phyloP scores from a whole-genome alignment of 30 jellyfish, hydroid and myxozoan species.

The Euphysa ruthae region DNA sequence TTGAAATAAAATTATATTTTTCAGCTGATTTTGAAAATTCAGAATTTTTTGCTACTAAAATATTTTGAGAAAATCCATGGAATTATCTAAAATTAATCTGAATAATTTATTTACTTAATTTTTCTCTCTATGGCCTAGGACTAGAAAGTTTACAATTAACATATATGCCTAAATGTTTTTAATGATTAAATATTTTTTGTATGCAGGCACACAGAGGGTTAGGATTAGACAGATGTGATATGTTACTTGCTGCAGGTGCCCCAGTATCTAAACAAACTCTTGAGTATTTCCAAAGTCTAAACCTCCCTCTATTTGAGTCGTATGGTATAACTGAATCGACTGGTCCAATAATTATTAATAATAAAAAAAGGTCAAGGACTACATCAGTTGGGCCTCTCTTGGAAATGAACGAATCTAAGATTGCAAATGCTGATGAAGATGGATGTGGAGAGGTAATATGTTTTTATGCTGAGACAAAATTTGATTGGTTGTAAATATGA shows the following conservation, averaged over 20 bases:
- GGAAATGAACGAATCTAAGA: constrained; percentile 34
- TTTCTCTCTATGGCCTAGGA: no score
- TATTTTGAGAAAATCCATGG: no score
- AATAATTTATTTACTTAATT: no score
- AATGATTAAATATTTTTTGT: no score
- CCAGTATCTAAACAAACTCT: constrained; percentile 74
- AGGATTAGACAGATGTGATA: constrained; percentile 67
- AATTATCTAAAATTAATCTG: no score
- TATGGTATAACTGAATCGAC: constrained; percentile 93
- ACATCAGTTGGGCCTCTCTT: constrained; percentile 55
- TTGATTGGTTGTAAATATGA: background rate
- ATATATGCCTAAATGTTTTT: no score
- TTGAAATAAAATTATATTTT: no score
- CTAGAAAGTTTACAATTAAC: no score
- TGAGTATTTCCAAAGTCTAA: constrained; percentile 73
- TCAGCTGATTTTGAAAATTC: no score
- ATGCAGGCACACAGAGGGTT: constrained; percentile 50
- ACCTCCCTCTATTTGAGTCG: constrained; percentile 64
- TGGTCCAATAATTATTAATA: constrained; percentile 52
- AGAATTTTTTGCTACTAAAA: no score
- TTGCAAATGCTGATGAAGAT: constrained; percentile 70
- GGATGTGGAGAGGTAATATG: constrained; percentile 99
- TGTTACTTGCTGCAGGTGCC: constrained; percentile 76
- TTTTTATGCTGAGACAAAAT: no score
- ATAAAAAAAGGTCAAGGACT: constrained; percentile 22